Conservation (phyloP, 2,888 invertebrate genomes). For the Steinernema carpocapsae region DNA sequence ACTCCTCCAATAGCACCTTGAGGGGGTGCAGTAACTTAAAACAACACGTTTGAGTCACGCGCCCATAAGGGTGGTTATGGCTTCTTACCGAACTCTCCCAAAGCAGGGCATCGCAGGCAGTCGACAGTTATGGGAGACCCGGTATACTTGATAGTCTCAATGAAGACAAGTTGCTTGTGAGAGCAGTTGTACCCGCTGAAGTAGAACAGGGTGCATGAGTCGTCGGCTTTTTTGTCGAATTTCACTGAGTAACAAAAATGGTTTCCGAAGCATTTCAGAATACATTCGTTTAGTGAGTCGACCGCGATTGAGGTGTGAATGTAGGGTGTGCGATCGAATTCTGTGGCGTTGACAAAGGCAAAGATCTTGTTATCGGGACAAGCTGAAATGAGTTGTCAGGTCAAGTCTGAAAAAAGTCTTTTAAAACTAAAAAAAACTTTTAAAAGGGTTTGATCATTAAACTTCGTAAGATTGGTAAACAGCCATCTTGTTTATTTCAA, state of each 20-base stretch:
- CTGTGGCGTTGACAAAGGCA: slow-evolving; percentile 50
- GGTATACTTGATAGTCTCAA: slow-evolving; percentile 46
- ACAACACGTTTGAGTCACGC: slow-evolving; percentile 34
- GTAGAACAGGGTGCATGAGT: slow-evolving; percentile 44
- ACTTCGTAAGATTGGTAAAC: too few species aligned
- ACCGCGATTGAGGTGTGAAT: slow-evolving; percentile 41
- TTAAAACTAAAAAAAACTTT: too few species aligned
- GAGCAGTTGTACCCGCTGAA: slow-evolving; percentile 41
- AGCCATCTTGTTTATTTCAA: too few species aligned
- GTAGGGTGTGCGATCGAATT: slow-evolving; percentile 51
- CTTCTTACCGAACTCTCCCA: slow-evolving; percentile 57
- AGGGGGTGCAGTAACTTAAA: slow-evolving; percentile 7
- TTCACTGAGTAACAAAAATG: slow-evolving; percentile 62
- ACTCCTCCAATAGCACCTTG: background rate
- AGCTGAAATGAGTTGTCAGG: slow-evolving; percentile 45
- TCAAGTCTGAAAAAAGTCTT: too few species aligned
- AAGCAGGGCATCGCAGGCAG: slow-evolving; percentile 58
- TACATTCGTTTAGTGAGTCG: slow-evolving; percentile 53
- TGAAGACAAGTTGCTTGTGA: slow-evolving; percentile 44
- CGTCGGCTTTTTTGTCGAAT: slow-evolving; percentile 45
- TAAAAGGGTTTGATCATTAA: too few species aligned
- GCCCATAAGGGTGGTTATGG: background rate
- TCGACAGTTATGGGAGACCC: slow-evolving; percentile 53
- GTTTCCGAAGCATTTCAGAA: slow-evolving; percentile 62
- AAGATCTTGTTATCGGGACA: slow-evolving; percentile 54